phyloP scores from a whole-genome alignment of 1,140 invertebrate species.

The Drosophila baimaii region DNA sequence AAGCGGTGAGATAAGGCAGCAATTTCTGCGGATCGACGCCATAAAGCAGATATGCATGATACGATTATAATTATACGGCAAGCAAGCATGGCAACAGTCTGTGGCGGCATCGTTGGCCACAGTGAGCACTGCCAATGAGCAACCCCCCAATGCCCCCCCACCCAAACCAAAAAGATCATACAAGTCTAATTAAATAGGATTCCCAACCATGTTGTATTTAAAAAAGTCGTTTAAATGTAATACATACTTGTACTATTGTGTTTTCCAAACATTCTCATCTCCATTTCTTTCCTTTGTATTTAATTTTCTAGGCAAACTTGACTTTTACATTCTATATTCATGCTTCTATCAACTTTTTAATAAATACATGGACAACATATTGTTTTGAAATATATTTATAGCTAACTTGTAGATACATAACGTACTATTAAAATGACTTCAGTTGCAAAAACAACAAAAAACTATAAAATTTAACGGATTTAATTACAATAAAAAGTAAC shows the following conservation, averaged over 20 bases:
- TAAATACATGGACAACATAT: no score
- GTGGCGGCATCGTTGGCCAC: not conserved
- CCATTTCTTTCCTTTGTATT: no score
- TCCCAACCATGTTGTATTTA: not conserved
- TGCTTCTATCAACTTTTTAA: no score
- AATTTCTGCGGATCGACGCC: conserved; percentile 48
- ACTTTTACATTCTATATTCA: no score
- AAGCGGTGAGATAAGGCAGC: conserved; percentile 40
- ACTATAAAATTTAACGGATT: no score
- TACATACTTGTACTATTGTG: no score
- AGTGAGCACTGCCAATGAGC: not conserved
- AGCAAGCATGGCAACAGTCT: conserved; percentile 39
- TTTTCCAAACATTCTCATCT: no score
- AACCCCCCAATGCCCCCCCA: not conserved
- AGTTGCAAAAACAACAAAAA: no score
- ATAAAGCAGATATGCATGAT: conserved; percentile 51
- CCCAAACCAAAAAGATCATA: not conserved
- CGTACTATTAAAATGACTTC: not conserved
- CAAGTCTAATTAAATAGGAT: not conserved
- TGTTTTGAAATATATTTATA: not conserved
- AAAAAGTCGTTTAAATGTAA: not conserved
- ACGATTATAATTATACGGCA: conserved; percentile 61
- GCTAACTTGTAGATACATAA: not conserved
- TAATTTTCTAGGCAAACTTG: no score
- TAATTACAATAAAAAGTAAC: no score